Base-by-base conservation (phyloP, 2,888 invertebrate species). In the Trypoxylon attenuatum region DNA sequence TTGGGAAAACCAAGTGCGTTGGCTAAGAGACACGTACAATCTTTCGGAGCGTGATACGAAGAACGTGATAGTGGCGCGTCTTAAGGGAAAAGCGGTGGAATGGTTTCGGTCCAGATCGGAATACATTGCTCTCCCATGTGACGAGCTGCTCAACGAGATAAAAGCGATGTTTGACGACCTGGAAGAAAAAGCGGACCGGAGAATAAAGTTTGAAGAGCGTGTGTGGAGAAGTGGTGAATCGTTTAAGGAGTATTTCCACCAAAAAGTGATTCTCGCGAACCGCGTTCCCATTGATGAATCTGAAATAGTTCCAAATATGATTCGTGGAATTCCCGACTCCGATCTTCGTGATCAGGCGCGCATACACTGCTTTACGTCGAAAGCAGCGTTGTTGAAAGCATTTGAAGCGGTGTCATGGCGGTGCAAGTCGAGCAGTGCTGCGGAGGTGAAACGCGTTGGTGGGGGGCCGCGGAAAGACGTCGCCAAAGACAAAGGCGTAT, bases 51-150 rank as follows among this genome's bases (percentile, higher is more conserved):
- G 33, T 6, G 16, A 19, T n/a, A 39, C 41, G 3, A 45, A 51
- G 21, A 39, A 39, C 13, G 23, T 62, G 15, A 56, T 56, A 23
- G 51, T 43, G 1, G 21, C 29, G n/a, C 43, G 50, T 8, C 13
- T 67, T 3, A 58, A 42, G 21, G 62, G 55, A 10, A 39, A 19
- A 8, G 68, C 68, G 16, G 3, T 29, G 1, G 38, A 58, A 6
- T 59, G 63, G 68, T 59, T 68, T 38, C 63, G 52, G 23, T 62
- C 68, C 1, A 52, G 47, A 51, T 18, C 63, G 10, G 68, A 63
- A 13, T 41, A 59, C 22, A 22, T 63, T 1, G 25, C 21, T 21
- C 50, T 58, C 21, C 5, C 42, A 10, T 13, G 22, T 1, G 47
- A 41, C 1, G 39, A 63, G 8, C 16, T 68, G 6, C 18, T 68